A percentile compares a stretch with the other conserved stretches of the same genome.
Conservation (phyloP, 2,888 invertebrate species). For the Macrophya annulata region DNA sequence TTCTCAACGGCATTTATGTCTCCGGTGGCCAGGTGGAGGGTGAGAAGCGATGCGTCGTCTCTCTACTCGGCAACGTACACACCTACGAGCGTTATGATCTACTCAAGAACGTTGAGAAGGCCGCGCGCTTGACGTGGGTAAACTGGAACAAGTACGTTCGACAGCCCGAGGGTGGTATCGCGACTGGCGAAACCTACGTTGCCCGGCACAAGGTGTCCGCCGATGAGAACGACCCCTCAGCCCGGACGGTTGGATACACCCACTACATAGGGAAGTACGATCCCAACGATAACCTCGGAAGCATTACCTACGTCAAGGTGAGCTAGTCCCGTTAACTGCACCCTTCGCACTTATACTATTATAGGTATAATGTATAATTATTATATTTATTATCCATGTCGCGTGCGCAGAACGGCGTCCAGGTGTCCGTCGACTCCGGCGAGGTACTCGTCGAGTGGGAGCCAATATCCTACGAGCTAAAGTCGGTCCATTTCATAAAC, state of each 20-base stretch:
- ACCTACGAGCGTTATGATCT: constrained; percentile 85
- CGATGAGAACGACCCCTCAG: constrained; percentile 59
- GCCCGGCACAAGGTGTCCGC: constrained; percentile 78
- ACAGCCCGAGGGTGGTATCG: constrained; percentile 86
- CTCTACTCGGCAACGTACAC: constrained; percentile 82
- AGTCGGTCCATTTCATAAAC: constrained; percentile 83
- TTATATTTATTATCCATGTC: not conserved
- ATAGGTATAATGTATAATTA: not conserved
- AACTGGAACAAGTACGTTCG: constrained; percentile 87
- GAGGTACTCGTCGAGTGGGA: constrained; percentile 91
- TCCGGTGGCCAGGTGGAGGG: constrained; percentile 85
- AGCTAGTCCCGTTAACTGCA: constrained; percentile 57
- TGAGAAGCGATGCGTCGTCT: constrained; percentile 85
- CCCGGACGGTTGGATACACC: constrained; percentile 76
- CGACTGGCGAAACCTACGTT: constrained; percentile 77
- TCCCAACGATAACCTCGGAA: constrained; percentile 84
- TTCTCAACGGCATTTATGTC: constrained; percentile 87
- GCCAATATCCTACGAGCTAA: constrained; percentile 89
- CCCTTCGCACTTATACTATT: not conserved
- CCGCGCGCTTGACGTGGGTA: constrained; percentile 89
- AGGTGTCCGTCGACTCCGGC: constrained; percentile 79
- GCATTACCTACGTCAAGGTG: constrained; percentile 86
- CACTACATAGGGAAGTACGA: constrained; percentile 88
- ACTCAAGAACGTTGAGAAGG: constrained; percentile 89
- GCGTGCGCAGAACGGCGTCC: constrained; percentile 67